These are phyloP conservation scores for Alouatta palliata DNA, from an alignment of 2,113 vertebrate species.

Conservation along the genomic window DNA sequence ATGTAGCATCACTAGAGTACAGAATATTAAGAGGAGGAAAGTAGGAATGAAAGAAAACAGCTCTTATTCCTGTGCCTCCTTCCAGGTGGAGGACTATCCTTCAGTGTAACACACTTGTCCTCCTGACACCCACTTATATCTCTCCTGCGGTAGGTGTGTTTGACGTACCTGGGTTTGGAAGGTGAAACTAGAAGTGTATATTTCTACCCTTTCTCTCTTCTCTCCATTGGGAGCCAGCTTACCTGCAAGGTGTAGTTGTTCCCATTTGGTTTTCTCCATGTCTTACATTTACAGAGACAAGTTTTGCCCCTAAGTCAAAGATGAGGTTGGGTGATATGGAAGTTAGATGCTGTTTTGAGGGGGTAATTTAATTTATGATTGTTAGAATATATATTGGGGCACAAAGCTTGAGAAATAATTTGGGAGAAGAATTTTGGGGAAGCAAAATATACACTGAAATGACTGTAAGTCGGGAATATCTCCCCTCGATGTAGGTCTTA, in stretches of 20 bases:
- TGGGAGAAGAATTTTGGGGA: not conserved
- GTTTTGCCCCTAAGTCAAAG: not conserved
- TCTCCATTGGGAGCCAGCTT: not conserved
- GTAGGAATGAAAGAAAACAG: not conserved
- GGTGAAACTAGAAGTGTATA: not conserved
- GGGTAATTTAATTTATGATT: not conserved
- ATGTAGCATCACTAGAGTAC: not conserved
- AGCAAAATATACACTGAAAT: not conserved
- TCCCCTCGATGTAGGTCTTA: not conserved
- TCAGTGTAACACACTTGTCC: not conserved
- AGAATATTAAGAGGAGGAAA: not conserved
- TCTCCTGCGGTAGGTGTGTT: accelerated
- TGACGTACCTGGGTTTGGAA: not conserved
- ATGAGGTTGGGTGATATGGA: not conserved
- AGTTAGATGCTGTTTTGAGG: not conserved
- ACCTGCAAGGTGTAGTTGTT: not conserved
- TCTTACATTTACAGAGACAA: not conserved
- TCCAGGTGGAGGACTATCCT: not conserved
- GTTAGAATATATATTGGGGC: not conserved
- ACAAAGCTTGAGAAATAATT: not conserved
- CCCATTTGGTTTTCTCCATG: not conserved
- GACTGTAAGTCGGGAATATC: too few species aligned
- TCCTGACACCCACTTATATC: not conserved
- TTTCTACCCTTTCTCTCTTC: not conserved
- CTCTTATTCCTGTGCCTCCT: not conserved